Evolutionary conservation across 2,888 invertebrate genomes (phyloP), one percentile per base, ranked within the genome.

Genomic region (Rugalucina vietnamica): DNA sequence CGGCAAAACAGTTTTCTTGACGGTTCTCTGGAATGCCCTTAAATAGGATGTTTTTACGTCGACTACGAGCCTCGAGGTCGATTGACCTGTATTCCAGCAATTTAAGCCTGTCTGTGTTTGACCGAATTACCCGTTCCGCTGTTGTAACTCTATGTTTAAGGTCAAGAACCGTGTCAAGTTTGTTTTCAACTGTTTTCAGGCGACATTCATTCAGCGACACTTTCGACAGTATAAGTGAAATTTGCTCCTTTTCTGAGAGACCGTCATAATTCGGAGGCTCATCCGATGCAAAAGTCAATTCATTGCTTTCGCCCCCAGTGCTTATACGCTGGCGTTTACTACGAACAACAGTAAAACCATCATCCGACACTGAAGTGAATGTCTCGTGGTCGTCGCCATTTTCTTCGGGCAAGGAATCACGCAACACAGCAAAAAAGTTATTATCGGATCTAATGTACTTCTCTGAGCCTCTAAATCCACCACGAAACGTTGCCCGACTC

Each of bases 351-450:
- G n/a, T 54, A 54, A 54, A n/a, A 10, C 21, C n/a, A 54, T 54
- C n/a, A 54, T 21, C n/a, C n/a, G 54, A 54, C n/a, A n/a, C n/a
- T 24, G 54, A 54, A 21, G 14, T 14, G n/a, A 54, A 54, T 54
- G n/a, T 54, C n/a, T 54, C 54, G n/a, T 54, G 54, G 54, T 54
- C 54, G 54, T 54, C 54, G 54, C 54, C 54, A 54, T 54, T 24
- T 54, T 54, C 21, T n/a, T 24, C 21, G 5, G 8, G 54, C 8
- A n/a, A 14, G 4, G 54, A 24, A 24, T 54, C 54, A n/a, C 12
- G 54, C n/a, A 14, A 54, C n/a, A 54, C 54, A 54, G 54, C n/a
- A 54, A 54, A 54, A 54, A 54, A 43, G 54, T 54, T 54, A 54
- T 54, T 54, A 54, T 54, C 54, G 14, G 54, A 71, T 3, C n/a